phyloP scores from a whole-genome alignment of 2,797 vertebrate species.

The Sebastes nivosus region DNA sequence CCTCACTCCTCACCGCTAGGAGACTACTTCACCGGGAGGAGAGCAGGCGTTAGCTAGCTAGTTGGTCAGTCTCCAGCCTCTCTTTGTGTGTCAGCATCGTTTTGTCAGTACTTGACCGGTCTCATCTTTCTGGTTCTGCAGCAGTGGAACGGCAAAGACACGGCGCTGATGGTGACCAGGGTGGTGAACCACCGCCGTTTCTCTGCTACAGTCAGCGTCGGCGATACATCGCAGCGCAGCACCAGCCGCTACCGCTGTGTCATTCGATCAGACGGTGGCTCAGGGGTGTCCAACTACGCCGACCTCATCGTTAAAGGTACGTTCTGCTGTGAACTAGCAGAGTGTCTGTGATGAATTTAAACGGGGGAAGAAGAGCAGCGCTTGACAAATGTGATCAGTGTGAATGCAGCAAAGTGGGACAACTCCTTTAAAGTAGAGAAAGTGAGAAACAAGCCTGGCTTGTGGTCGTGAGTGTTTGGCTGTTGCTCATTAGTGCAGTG shows the following conservation, averaged over 20 bases:
- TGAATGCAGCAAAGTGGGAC: slow-evolving; percentile 13
- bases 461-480: slow-evolving; percentile 28
- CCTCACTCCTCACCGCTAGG: too few relatives aligned
- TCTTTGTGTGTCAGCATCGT: too few relatives aligned
- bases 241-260: slow-evolving; percentile 95
- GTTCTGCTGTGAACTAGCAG: background rate
- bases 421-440: slow-evolving; percentile 13
- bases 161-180: slow-evolving; percentile 93
- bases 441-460: slow-evolving; percentile 13
- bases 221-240: slow-evolving; percentile 93
- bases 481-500: slow-evolving; percentile 53
- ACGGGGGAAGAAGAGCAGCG: background rate
- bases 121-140: slow-evolving; percentile 51
- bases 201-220: slow-evolving; percentile 92
- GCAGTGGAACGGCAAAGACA: slow-evolving; percentile 97
- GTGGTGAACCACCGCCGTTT: slow-evolving; percentile 96
- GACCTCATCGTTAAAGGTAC: slow-evolving; percentile 88
- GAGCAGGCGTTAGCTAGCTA: too few relatives aligned
- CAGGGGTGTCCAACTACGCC: slow-evolving; percentile 95
- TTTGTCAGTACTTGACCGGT: background rate
- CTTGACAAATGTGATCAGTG: slow-evolving; percentile 3
- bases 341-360: background rate
- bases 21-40: too few relatives aligned
- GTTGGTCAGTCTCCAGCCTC: too few relatives aligned
- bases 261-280: slow-evolving; percentile 93